Percentiles rank a stretch among this genome's conserved stretches.
phyloP scores from a whole-genome alignment of 2,113 vertebrate genomes.

The Carassius carassius region DNA sequence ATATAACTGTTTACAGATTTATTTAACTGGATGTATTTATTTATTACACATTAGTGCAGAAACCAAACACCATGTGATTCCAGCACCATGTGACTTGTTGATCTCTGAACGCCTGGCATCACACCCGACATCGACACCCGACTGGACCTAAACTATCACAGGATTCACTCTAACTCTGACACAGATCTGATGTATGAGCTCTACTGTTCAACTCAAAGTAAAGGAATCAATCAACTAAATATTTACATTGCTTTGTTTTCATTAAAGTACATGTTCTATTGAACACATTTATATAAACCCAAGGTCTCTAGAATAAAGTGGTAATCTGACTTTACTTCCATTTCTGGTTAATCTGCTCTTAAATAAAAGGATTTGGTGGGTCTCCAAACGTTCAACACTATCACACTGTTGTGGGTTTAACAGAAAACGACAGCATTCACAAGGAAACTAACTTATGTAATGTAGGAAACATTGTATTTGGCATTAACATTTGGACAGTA shows the following conservation, averaged over 20 bases:
- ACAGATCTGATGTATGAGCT: neutral
- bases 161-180: neutral
- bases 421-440: neutral
- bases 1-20: conserved; percentile 47
- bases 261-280: neutral
- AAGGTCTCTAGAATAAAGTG: neutral
- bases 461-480: neutral
- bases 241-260: neutral
- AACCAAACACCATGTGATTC: conserved; percentile 15
- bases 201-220: conserved; percentile 5
- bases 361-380: neutral
- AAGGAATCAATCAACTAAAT: neutral
- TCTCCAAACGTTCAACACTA: neutral
- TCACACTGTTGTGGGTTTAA: neutral
- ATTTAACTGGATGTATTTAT: conserved; percentile 36
- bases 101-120: conserved; percentile 52
- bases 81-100: conserved; percentile 64
- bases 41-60: conserved; percentile 9
- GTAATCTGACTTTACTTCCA: neutral
- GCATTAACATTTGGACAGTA: too few relatives aligned
- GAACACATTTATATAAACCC: too few relatives aligned
- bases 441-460: neutral
- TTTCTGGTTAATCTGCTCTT: neutral
- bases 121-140: neutral
- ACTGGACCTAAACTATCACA: conserved; percentile 34